Percentiles rank a stretch among this genome's conserved stretches.
Evolutionary conservation across 2,113 vertebrate genomes (phyloP).

Genomic region (Maccullochella peelii): DNA sequence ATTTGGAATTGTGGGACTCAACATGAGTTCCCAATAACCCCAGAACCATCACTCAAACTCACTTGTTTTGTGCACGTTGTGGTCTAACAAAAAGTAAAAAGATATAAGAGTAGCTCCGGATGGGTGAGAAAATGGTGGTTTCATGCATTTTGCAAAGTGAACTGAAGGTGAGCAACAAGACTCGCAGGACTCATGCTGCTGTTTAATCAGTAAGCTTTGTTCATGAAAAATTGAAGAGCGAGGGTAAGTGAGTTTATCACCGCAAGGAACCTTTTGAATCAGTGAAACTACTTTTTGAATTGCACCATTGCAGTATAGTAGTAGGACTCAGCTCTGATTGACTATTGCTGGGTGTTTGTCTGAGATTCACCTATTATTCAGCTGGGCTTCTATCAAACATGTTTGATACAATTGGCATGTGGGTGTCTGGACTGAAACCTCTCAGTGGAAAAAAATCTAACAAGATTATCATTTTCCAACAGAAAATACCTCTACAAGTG

Average conservation of each 20-base stretch:
- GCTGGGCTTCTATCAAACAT: not conserved
- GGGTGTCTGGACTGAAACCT: not conserved
- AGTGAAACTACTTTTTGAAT: not conserved
- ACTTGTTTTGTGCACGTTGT: constrained; percentile 9
- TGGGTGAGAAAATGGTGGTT: constrained; percentile 17
- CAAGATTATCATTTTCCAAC: not conserved
- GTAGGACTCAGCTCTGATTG: not conserved
- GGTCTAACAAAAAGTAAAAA: not conserved
- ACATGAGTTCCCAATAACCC: not conserved
- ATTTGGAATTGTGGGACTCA: constrained; percentile 3
- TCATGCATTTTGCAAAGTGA: constrained; percentile 26
- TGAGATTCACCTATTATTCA: no score
- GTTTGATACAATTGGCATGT: no score
- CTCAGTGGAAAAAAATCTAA: not conserved
- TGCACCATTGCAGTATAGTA: not conserved
- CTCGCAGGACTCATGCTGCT: not conserved
- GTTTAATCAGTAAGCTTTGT: not conserved
- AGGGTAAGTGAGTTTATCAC: not conserved
- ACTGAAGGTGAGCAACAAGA: constrained; percentile 1
- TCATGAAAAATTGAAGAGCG: not conserved
- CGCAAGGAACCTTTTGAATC: not conserved
- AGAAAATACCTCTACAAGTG: not conserved
- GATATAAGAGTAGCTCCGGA: constrained; percentile 1
- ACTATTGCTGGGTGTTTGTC: not conserved
- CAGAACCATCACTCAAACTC: not conserved